A percentile compares a stretch with the other conserved stretches of the same genome.
Evolutionary conservation across 1,140 invertebrate species (phyloP).

Genomic region (Zaprionus taronus): DNA sequence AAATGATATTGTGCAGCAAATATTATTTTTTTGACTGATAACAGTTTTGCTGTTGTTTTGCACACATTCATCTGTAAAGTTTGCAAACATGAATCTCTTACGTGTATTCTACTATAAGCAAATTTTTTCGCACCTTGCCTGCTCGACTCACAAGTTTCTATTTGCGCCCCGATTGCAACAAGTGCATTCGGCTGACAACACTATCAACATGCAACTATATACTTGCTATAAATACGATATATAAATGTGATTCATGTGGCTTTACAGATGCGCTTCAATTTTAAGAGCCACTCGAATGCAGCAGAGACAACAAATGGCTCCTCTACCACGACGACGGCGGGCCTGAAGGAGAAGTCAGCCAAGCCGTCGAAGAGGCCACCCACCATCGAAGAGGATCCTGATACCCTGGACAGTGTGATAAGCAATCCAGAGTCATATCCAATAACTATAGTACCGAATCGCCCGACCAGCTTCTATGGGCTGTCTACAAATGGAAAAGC

Average conservation of each 20-base stretch:
- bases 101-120: slow-evolving; percentile 24
- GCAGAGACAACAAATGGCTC: slow-evolving; percentile 31
- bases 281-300: slow-evolving; percentile 54
- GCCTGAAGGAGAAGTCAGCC: slow-evolving; percentile 48
- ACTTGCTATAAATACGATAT: neutral
- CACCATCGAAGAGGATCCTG: slow-evolving; percentile 78
- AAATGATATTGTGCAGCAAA: neutral
- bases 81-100: slow-evolving; percentile 38
- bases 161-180: slow-evolving; percentile 42
- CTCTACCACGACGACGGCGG: slow-evolving; percentile 21
- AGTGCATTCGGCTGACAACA: slow-evolving; percentile 4
- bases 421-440: slow-evolving; percentile 82
- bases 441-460: slow-evolving; percentile 82
- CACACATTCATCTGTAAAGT: slow-evolving; percentile 15
- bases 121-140: slow-evolving; percentile 63
- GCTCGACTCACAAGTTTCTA: slow-evolving; percentile 55
- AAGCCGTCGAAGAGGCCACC: slow-evolving; percentile 63
- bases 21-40: slow-evolving; percentile 13
- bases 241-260: slow-evolving; percentile 35
- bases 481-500: slow-evolving; percentile 60
- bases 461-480: slow-evolving; percentile 74
- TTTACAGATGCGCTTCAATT: slow-evolving; percentile 72
- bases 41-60: slow-evolving; percentile 9
- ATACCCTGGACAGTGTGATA: slow-evolving; percentile 83
- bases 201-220: slow-evolving; percentile 7